These are phyloP conservation scores for Lagodon rhomboides DNA, from an alignment of 2,797 vertebrate genomes.

Conservation along the genomic window DNA sequence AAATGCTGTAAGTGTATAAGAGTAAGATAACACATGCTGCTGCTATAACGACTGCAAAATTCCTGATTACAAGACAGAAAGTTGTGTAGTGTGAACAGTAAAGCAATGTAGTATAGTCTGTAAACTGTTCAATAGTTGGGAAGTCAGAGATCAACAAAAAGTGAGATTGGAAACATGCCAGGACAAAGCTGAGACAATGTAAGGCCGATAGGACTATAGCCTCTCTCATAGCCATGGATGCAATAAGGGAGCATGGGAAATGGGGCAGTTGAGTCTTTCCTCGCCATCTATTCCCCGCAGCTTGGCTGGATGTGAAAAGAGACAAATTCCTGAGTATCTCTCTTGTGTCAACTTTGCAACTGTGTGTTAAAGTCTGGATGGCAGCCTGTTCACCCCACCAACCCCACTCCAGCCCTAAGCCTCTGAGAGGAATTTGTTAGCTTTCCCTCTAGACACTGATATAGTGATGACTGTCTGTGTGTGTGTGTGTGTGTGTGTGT, in stretches of 20 bases:
- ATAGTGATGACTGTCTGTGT: slow-evolving; percentile 22
- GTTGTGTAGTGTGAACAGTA: neutral
- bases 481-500: neutral
- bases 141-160: neutral
- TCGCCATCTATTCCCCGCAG: slow-evolving; percentile 37
- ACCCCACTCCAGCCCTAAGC: slow-evolving; percentile 12
- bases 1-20: too few species aligned
- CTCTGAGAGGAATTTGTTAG: slow-evolving; percentile 53
- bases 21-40: too few species aligned
- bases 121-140: neutral
- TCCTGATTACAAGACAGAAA: too few species aligned
- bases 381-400: slow-evolving; percentile 24
- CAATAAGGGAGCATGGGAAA: slow-evolving; percentile 57
- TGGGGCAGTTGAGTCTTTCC: slow-evolving; percentile 19
- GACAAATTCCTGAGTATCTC: slow-evolving; percentile 63
- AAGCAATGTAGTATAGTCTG: neutral
- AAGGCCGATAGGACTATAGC: slow-evolving; percentile 12
- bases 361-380: slow-evolving; percentile 47
- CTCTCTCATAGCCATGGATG: slow-evolving; percentile 5
- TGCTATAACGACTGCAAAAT: too few species aligned
- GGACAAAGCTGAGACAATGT: slow-evolving; percentile 2
- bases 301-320: slow-evolving; percentile 55
- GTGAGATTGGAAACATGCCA: neutral
- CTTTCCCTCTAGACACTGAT: slow-evolving; percentile 29
- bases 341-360: slow-evolving; percentile 71